A percentile compares a stretch with the other conserved stretches of the same genome.
Evolutionary conservation across 2,113 vertebrate species (phyloP).

Genomic region (Hippocampus guttulatus): DNA sequence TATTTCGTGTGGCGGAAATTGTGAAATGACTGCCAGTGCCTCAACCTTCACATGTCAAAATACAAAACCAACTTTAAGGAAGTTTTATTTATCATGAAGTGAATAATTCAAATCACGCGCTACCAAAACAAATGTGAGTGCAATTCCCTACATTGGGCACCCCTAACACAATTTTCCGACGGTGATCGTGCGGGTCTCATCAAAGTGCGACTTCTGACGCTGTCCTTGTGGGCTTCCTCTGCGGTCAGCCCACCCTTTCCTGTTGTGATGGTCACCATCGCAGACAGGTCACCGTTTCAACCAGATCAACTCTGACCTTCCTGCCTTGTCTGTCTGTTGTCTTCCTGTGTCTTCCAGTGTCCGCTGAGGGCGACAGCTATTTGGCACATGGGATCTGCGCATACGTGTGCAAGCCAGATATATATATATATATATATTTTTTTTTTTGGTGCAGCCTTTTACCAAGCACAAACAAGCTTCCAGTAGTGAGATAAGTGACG

Average conservation of each 20-base stretch:
- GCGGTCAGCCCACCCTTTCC: conserved; percentile 45
- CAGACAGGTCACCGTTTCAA: conserved; percentile 14
- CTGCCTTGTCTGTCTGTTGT: conserved; percentile 43
- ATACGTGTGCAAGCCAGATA: not conserved
- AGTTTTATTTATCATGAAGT: no score
- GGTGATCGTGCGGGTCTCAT: not conserved
- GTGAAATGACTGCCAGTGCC: no score
- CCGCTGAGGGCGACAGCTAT: not conserved
- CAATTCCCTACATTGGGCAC: no score
- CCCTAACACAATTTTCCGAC: no score
- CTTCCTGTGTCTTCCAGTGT: conserved; percentile 45
- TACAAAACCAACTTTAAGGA: no score
- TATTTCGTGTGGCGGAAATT: no score
- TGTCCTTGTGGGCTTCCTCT: conserved; percentile 35
- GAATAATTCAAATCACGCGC: no score
- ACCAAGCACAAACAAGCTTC: conserved; percentile 4
- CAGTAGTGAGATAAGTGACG: conserved; percentile 21
- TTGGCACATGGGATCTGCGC: not conserved
- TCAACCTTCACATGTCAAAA: no score
- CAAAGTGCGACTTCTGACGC: conserved; percentile 23
- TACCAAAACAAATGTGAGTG: no score
- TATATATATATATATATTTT: no score
- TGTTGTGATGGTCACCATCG: conserved; percentile 47
- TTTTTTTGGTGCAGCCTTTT: not conserved
- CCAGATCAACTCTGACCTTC: conserved; percentile 44